These are phyloP conservation scores for Gryllus bimaculatus DNA, from an alignment of 1,140 invertebrate species.

Conservation along the genomic window DNA sequence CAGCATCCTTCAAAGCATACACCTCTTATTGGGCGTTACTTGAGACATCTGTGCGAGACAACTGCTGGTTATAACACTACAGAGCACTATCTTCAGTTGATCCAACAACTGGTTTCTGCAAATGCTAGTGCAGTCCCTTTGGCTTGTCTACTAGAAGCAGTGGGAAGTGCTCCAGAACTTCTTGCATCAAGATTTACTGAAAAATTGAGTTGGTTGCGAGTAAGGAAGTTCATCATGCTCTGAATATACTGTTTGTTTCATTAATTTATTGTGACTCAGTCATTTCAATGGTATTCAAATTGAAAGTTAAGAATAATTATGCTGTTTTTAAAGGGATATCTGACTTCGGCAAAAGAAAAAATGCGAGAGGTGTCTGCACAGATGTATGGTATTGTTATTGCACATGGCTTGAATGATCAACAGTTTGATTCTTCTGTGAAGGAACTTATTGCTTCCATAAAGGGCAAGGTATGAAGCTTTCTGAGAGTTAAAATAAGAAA, in stretches of 20 bases:
- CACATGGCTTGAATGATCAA: conserved; percentile 36
- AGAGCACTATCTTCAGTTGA: conserved; percentile 52
- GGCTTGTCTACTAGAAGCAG: conserved; percentile 60
- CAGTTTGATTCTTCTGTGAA: conserved; percentile 27
- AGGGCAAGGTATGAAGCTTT: not conserved
- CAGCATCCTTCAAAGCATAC: conserved; percentile 53
- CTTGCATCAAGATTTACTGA: conserved; percentile 45
- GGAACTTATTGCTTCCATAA: not conserved
- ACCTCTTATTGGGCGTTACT: conserved; percentile 48
- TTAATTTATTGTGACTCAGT: not conserved
- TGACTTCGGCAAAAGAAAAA: conserved; percentile 61
- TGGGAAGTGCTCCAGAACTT: conserved; percentile 54
- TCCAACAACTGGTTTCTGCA: conserved; percentile 50
- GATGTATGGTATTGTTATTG: conserved; percentile 56
- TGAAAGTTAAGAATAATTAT: not conserved
- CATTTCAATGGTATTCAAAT: not conserved
- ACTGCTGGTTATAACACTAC: conserved; percentile 40
- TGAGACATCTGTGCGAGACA: conserved; percentile 38
- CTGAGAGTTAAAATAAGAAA: not conserved
- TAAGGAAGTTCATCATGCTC: not conserved
- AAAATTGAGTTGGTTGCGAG: conserved; percentile 46
- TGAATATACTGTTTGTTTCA: not conserved
- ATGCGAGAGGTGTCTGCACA: conserved; percentile 57
- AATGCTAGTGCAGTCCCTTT: conserved; percentile 52
- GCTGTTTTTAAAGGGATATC: conserved; percentile 37